Evolutionary conservation across 2,888 invertebrate genomes (phyloP).

Genomic region (Nephrocerus scutellatus): DNA sequence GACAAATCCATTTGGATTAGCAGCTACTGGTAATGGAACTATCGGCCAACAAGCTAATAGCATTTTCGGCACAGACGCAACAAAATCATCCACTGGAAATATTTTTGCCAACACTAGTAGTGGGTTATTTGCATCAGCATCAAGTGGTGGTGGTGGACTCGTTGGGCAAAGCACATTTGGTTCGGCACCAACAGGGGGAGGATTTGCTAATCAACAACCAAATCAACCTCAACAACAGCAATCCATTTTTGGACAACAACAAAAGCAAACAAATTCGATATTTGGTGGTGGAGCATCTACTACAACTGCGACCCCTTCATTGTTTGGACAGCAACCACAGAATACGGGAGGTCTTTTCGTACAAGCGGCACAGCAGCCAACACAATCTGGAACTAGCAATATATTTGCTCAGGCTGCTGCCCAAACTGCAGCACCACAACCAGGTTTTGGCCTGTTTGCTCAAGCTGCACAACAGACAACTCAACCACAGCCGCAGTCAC

Average conservation of each 20-base stretch:
- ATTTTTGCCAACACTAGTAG: slow-evolving; percentile 22
- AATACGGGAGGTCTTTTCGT: slow-evolving; percentile 20
- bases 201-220: too few species aligned
- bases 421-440: slow-evolving; percentile 3
- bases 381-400: slow-evolving; percentile 9
- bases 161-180: neutral
- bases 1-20: slow-evolving; percentile 27
- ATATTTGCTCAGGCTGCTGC: slow-evolving; percentile 2
- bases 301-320: slow-evolving; percentile 25
- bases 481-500: neutral
- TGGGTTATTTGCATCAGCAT: neutral
- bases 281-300: slow-evolving; percentile 28
- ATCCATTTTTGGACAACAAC: slow-evolving; percentile 26
- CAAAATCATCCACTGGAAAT: slow-evolving; percentile 12
- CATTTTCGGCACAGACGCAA: slow-evolving; percentile 22
- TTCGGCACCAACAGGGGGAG: too few species aligned
- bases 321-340: slow-evolving; percentile 20
- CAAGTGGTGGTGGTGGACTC: neutral
- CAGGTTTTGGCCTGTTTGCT: neutral
- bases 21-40: slow-evolving; percentile 7
- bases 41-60: slow-evolving; percentile 10
- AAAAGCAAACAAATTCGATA: slow-evolving; percentile 23
- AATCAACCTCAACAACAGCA: slow-evolving; percentile 21
- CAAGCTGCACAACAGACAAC: slow-evolving; percentile 6
- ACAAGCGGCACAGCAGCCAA: slow-evolving; percentile 16